Evolutionary conservation across 2,888 invertebrate species (phyloP), one percentile per base, ranked within the genome.

Genomic region (Linhomoeus sp.): DNA sequence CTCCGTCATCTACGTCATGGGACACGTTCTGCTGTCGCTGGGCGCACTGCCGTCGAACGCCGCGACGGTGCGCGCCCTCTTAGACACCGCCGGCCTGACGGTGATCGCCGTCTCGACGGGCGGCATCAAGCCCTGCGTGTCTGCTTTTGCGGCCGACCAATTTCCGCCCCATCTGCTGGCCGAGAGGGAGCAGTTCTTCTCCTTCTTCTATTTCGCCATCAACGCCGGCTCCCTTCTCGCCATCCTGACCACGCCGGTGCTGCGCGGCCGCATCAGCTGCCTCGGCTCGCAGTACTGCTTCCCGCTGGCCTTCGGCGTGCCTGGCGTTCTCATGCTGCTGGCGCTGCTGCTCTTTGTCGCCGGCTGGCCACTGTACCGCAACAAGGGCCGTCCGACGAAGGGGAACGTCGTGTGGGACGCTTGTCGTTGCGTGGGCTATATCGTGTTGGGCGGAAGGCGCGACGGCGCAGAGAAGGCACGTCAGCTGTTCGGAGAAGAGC

Each of bases 161-260:
- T 61, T 61, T 52, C 49, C 52, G 23, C 55, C 58, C 33, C 49
- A 56, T 33, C 83, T 88, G 68, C 77, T 77, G 54, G 71, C 70
- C 55, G 78, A 83, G 58, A 69, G 88, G 47, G 77, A 79, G 20
- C 77, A 76, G 51, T 94, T 86, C 70, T 92, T 94, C 54, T 88
- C 88, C 0, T 70, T 88, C 3, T 94, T 90, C 67, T 94, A 92
- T 70, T 85, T 90, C 62, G 73, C 86, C 45, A 90, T 94, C 62
- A 92, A 90, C 66, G 61, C 68, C 17, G 90, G n/a, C n/a, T 56
- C 55, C 1, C 50, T 62, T n/a, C 47, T 61, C 38, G 60, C 61
- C 45, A 59, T 62, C 29, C 44, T 60, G 35, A 46, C 60, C 22
- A 63, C 63, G 19, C 63, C 63, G 3, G 51, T 58, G 17, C 52